Base-by-base conservation (phyloP, 2,888 invertebrate species). In the Lypha dubia region DNA sequence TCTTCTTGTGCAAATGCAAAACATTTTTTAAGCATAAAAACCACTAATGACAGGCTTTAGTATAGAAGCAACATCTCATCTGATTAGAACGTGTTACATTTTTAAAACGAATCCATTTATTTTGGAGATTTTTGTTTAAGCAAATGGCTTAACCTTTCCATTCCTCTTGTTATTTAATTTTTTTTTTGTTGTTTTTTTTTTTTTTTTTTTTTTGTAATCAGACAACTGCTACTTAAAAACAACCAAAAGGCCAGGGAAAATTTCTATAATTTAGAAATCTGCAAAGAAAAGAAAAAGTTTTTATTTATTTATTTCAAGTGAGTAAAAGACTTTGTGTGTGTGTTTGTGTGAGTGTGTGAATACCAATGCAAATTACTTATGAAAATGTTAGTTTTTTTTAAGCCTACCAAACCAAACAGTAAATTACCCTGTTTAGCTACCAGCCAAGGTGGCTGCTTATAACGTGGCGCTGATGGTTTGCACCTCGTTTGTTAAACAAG, bases 261-360 rank as follows among this genome's bases (percentile, higher is more conserved):
- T 90, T 89, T 90, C 89, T 90, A 90, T 90, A 90, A 90, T 90
- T 90, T 90, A 79, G 84, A 83, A 82, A 73, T 71, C 88, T 68
- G 62, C 56, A 68, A 75, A 46, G 88, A 89, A 89, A 87, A 76
- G 63, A 81, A 79, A 58, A 11, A 53, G 76, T 68, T 68, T 46
- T 35, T 71, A 13, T 44, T 6, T 46, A n/a, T 56, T 49, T 65
- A 7, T 13, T 28, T 44, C 7, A 7, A 24, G 11, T 11, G 68
- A 44, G 65, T 71, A 76, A 60, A 62, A 80, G 76, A 68, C 76
- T 77, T 70, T 53, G 53, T 20, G 17, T 80, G n/a, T 68, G 28
- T 68, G 20, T 58, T n/a, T n/a, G n/a, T n/a, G n/a, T n/a, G n/a
- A 80, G n/a, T 68, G 28, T 68, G 20, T 58, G 87, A 88, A 90